Percentiles rank a stretch among this genome's conserved stretches.
These are phyloP conservation scores for Noctua comes DNA, from an alignment of 2,888 invertebrate genomes.

Conservation along the genomic window DNA sequence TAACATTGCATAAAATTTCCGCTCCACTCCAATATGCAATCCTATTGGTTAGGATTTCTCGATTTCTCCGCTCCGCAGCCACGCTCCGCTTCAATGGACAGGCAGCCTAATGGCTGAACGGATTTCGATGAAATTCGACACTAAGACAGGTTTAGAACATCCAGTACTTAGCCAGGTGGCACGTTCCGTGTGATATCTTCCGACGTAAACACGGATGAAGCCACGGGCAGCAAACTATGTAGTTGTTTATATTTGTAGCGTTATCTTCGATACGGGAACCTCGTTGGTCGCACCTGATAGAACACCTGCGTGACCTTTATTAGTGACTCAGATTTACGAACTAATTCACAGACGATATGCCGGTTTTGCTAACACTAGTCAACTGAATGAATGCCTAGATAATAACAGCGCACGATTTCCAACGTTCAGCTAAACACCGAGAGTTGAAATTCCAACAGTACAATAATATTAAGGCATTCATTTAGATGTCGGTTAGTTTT, in stretches of 20 bases:
- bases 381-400: slow-evolving; percentile 5
- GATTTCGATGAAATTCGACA: background rate
- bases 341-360: background rate
- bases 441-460: background rate
- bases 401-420: background rate
- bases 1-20: too few relatives aligned
- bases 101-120: background rate
- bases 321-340: slow-evolving; percentile 6
- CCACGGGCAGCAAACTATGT: background rate
- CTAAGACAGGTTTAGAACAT: background rate
- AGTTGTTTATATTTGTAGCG: slow-evolving; percentile 1
- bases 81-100: too few relatives aligned
- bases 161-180: too few relatives aligned
- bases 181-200: background rate
- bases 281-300: background rate
- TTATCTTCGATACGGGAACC: slow-evolving; percentile 5
- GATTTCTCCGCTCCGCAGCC: too few relatives aligned
- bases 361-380: background rate
- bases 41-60: too few relatives aligned
- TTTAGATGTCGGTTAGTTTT: background rate
- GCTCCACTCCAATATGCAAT: too few relatives aligned
- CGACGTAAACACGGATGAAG: background rate
- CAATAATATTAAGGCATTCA: background rate
- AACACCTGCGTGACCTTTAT: slow-evolving; percentile 12
- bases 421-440: background rate